Percentiles rank a stretch among this genome's conserved stretches.
phyloP scores from a whole-genome alignment of 1,140 invertebrate genomes.

The Drosophila trapezifrons region DNA sequence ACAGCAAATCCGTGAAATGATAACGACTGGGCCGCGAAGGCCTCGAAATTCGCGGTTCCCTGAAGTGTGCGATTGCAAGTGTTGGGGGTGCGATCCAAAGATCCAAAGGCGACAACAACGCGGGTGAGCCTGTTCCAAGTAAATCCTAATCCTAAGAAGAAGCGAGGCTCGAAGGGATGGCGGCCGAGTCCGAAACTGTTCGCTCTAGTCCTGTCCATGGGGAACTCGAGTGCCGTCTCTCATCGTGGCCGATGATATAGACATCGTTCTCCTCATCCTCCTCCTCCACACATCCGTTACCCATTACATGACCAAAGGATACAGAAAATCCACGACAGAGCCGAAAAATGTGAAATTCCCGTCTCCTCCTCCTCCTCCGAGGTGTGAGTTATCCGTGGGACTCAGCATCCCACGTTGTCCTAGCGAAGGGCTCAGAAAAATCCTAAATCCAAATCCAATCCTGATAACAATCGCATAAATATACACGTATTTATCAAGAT shows the following conservation, averaged over 20 bases:
- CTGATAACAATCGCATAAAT: slow-evolving; percentile 54
- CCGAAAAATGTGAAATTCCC: slow-evolving; percentile 32
- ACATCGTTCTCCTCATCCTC: slow-evolving; percentile 27
- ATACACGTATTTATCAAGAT: slow-evolving; percentile 38
- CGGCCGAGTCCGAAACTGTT: slow-evolving; percentile 57
- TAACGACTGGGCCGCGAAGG: slow-evolving; percentile 61
- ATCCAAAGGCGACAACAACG: slow-evolving; percentile 32
- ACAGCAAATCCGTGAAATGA: slow-evolving; percentile 52
- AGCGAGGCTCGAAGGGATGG: slow-evolving; percentile 54
- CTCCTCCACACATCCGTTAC: slow-evolving; percentile 45
- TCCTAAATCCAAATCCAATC: slow-evolving; percentile 62
- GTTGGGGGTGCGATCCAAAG: slow-evolving; percentile 44
- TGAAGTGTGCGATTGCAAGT: slow-evolving; percentile 32
- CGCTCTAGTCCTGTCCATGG: slow-evolving; percentile 65
- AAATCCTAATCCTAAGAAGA: slow-evolving; percentile 66
- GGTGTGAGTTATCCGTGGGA: slow-evolving; percentile 48
- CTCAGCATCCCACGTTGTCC: slow-evolving; percentile 72
- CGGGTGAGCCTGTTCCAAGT: slow-evolving; percentile 36
- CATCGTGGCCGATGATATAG: not conserved
- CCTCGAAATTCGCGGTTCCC: slow-evolving; percentile 61
- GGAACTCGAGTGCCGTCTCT: slow-evolving; percentile 25
- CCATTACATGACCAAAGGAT: slow-evolving; percentile 39
- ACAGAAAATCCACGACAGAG: slow-evolving; percentile 23
- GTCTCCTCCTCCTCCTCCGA: slow-evolving; percentile 23
- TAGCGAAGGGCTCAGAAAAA: slow-evolving; percentile 56